phyloP scores from a whole-genome alignment of 2,888 invertebrate species.

The Trichogramma evanescens region DNA sequence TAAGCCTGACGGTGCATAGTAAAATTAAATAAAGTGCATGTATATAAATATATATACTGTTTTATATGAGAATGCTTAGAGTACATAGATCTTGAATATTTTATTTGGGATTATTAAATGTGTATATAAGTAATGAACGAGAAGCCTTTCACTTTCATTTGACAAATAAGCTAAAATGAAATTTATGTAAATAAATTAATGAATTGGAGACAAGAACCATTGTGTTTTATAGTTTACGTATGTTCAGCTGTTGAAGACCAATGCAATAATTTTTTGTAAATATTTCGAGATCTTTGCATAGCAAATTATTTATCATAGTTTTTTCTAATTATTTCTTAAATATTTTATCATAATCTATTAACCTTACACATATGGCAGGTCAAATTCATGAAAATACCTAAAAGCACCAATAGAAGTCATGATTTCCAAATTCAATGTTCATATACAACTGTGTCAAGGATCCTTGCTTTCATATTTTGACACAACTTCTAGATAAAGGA shows the following conservation, averaged over 20 bases:
- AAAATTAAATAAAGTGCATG: not conserved
- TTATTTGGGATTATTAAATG: not conserved
- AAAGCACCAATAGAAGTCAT: slow-evolving; percentile 1
- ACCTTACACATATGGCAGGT: too few species aligned
- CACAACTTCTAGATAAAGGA: slow-evolving; percentile 9
- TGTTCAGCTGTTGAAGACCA: not conserved
- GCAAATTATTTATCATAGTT: not conserved
- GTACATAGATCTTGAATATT: not conserved
- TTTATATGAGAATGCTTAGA: not conserved
- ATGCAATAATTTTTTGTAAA: not conserved
- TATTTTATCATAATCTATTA: too few species aligned
- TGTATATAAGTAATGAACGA: not conserved
- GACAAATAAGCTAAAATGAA: not conserved
- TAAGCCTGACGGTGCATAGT: not conserved
- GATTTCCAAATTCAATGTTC: slow-evolving; percentile 2
- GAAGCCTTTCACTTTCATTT: not conserved
- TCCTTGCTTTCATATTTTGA: slow-evolving; percentile 16
- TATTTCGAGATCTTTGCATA: not conserved
- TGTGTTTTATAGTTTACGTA: too few species aligned
- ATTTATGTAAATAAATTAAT: not conserved
- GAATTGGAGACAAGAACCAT: not conserved
- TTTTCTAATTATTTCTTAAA: not conserved
- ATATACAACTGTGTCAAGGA: not conserved
- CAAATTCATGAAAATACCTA: not conserved
- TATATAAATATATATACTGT: slow-evolving; percentile 1